Evolutionary conservation across 2,797 vertebrate genomes (phyloP), one percentile per base, ranked within the genome.

Genomic region (Cetoscarus ocellatus): DNA sequence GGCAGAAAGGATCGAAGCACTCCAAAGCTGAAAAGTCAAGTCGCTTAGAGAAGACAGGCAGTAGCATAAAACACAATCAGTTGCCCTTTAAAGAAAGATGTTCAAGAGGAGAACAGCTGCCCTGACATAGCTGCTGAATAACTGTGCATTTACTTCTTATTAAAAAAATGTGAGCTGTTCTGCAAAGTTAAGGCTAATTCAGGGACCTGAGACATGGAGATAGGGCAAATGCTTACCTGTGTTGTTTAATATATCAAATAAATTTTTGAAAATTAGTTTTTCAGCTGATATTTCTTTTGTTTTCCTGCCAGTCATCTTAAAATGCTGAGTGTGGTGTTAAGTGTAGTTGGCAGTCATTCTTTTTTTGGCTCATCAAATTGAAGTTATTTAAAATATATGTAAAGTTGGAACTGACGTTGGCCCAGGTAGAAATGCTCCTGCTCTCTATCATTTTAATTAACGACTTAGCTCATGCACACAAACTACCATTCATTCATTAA

Each of bases 11-110:
- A 61, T 58, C 58, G 75, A 83, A 40, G 59, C 59, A 44, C 60
- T 75, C 56, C 59, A 56, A 47, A 59, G 61, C 74, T 75, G 75
- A 85, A 88, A 86, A 80, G 80, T 85, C 86, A 84, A 86, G 70
- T 74, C 76, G 80, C 75, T 82, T 71, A 64, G 63, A 70, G 57
- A 61, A 82, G 80, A 71, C 62, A 79, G 77, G 77, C 64, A 57
- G 75, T 5, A 55, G 34, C 64, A 67, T 76, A 66, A 83, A 89
- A 79, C 60, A 50, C 65, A 56, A 76, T 64, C 38, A 58, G 53
- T 59, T 76, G 73, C 69, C 70, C 71, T 86, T 81, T 77, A 62
- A 83, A 68, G 59, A 65, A 60, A 61, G 57, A 73, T 17, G 49
- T 68, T 53, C 51, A 54, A 67, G 67, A 59, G 47, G 12, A 19